Base-by-base conservation (phyloP, 2,888 invertebrate genomes). In the Melangyna quadrimaculata region DNA sequence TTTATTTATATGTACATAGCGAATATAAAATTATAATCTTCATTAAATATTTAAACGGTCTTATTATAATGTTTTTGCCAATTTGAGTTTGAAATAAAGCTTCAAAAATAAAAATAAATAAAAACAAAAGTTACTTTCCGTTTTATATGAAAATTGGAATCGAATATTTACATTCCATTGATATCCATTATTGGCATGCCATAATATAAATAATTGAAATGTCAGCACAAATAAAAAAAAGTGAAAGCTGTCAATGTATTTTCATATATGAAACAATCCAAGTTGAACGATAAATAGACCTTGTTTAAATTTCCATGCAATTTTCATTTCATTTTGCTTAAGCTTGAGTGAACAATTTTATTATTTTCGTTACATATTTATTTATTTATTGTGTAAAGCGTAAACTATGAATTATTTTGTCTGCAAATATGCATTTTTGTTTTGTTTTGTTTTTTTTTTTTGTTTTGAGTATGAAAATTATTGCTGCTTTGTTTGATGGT, bases 341-440 rank as follows among this genome's bases (percentile, higher is more conserved):
- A 55, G 29, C 55, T 17, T 53, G n/a, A 69, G 17, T 69, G 53
- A 53, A 32, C 69, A 69, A 69, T 53, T 53, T 67, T 35, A 32
- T 40, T 53, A 69, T 32, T 35, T 27, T 69, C 12, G 32, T 53
- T 27, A 9, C 14, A 51, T 27, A 17, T 17, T 37, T 37, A 27
- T 65, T 65, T 19, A 65, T 65, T 65, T 22, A n/a, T 37, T 69
- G 67, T 48, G 22, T 14, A 32, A n/a, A 32, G 22, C 32, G n/a
- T 6, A 67, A n/a, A 65, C 48, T 32, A 48, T 67, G 67, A 65
- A 65, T 51, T 51, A 51, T 51, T 51, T 51, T 14, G 51, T 51
- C 14, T 24, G 51, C 22, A 48, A 29, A 22, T 48, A 48, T 0
- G n/a, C n/a, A 29, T 53, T 53, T 53, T 27, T 12, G 19, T 48